These are phyloP conservation scores for Andrena bucephala DNA, from an alignment of 2,888 invertebrate species.

Conservation along the genomic window DNA sequence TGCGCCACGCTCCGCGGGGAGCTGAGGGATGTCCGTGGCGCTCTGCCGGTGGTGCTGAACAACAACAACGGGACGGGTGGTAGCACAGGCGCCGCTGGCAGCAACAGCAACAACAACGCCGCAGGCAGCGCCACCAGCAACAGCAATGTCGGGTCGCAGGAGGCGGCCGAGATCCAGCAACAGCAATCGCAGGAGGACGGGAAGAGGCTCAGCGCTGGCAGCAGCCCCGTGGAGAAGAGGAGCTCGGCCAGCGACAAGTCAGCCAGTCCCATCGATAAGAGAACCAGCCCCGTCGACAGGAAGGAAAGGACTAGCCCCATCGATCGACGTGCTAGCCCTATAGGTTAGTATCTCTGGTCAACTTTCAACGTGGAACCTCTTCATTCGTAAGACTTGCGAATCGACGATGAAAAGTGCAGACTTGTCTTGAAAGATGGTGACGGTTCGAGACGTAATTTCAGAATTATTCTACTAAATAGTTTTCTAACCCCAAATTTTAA, in stretches of 20 bases:
- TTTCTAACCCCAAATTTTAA: no score
- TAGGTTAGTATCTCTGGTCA: constrained; percentile 64
- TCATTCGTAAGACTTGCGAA: background rate
- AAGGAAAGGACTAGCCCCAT: constrained; percentile 79
- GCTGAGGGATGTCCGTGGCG: constrained; percentile 86
- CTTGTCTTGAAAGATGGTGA: no score
- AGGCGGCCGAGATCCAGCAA: constrained; percentile 68
- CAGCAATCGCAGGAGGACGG: constrained; percentile 72
- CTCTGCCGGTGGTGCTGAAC: constrained; percentile 76
- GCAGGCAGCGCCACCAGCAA: constrained; percentile 69
- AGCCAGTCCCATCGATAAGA: constrained; percentile 85
- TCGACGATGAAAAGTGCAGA: no score
- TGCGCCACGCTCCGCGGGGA: constrained; percentile 86
- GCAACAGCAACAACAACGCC: constrained; percentile 72
- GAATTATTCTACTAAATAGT: no score
- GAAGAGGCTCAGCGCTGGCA: constrained; percentile 79
- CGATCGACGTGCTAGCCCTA: constrained; percentile 76
- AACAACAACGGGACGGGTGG: constrained; percentile 76
- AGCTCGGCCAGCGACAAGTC: constrained; percentile 84
- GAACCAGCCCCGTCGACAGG: constrained; percentile 81
- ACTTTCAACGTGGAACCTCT: no score
- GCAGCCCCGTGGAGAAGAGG: constrained; percentile 82
- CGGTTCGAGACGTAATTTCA: no score
- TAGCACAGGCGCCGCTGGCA: constrained; percentile 62
- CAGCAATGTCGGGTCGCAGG: constrained; percentile 61